A percentile compares a stretch with the other conserved stretches of the same genome.
These are phyloP conservation scores for Hecatera dysodea DNA, from an alignment of 2,888 invertebrate species.

Conservation along the genomic window DNA sequence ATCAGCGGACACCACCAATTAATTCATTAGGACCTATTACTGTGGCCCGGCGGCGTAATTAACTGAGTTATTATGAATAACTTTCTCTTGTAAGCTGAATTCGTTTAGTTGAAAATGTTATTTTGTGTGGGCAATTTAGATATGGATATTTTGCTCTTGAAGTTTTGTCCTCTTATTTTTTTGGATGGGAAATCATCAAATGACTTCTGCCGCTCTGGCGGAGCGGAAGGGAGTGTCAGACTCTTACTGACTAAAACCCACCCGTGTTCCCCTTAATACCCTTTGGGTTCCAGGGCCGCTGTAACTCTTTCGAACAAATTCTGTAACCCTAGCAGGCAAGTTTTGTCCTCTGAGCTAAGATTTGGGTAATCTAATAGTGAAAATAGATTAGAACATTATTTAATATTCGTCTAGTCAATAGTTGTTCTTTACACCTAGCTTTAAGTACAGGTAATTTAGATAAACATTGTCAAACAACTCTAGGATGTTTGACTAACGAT, in stretches of 20 bases:
- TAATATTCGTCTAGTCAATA: slow-evolving; percentile 1
- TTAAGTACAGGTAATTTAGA: slow-evolving; percentile 34
- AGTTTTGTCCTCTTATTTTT: not conserved
- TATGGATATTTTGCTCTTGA: slow-evolving; percentile 4
- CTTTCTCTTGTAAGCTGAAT: slow-evolving; percentile 63
- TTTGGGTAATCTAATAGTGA: too few relatives aligned
- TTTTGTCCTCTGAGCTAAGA: too few relatives aligned
- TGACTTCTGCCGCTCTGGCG: too few relatives aligned
- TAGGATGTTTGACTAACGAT: slow-evolving; percentile 25
- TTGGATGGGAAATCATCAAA: not conserved
- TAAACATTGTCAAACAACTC: slow-evolving; percentile 37
- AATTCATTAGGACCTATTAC: slow-evolving; percentile 81
- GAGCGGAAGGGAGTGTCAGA: too few relatives aligned
- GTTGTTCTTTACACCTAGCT: not conserved
- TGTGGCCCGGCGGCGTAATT: slow-evolving; percentile 63
- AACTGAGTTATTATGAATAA: slow-evolving; percentile 67
- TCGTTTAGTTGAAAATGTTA: slow-evolving; percentile 24
- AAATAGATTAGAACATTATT: not conserved
- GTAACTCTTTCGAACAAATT: too few relatives aligned
- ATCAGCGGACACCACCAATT: slow-evolving; percentile 80
- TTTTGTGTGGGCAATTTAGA: not conserved
- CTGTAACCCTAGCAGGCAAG: too few relatives aligned
- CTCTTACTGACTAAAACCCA: too few relatives aligned
- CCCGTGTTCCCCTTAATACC: too few relatives aligned
- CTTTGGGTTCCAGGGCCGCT: too few relatives aligned